Conservation (phyloP, 2,888 invertebrate genomes). For the Tolmerus cingulatus region DNA sequence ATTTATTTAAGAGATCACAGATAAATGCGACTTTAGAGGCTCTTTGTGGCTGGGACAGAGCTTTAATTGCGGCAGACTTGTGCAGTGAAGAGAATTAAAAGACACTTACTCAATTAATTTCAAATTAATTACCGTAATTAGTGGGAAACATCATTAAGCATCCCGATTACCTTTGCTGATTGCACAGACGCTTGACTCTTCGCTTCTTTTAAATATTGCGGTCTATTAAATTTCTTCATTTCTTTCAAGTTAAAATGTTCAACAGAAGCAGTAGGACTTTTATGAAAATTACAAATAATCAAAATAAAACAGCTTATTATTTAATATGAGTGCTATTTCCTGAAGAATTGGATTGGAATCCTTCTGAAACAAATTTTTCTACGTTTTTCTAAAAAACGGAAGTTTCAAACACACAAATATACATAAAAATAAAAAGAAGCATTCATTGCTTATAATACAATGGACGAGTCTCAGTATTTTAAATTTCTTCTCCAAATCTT, state of each 20-base stretch:
- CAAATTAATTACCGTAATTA: conserved; percentile 20
- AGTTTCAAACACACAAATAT: too few species aligned
- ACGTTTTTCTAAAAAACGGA: too few species aligned
- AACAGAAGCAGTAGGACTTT: neutral
- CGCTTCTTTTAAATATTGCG: neutral
- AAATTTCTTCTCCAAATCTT: too few species aligned
- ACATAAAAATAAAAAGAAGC: too few species aligned
- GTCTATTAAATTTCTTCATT: neutral
- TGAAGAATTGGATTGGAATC: too few species aligned
- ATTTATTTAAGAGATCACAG: conserved; percentile 10
- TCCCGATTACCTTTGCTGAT: neutral
- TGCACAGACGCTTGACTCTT: neutral
- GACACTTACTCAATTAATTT: conserved; percentile 23
- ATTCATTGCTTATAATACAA: too few species aligned
- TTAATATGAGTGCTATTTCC: too few species aligned
- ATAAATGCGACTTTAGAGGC: conserved; percentile 3
- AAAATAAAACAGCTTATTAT: neutral
- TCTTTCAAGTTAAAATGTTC: neutral
- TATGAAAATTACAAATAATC: neutral
- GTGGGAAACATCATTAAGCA: conserved; percentile 4
- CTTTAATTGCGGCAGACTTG: neutral
- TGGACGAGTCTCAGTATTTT: too few species aligned
- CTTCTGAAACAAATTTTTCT: too few species aligned
- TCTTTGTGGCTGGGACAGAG: neutral
- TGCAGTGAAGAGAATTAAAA: conserved; percentile 3